Evolutionary conservation across 92 coral and sea anemone genomes (phyloP).

Genomic region (Porites lobata): DNA sequence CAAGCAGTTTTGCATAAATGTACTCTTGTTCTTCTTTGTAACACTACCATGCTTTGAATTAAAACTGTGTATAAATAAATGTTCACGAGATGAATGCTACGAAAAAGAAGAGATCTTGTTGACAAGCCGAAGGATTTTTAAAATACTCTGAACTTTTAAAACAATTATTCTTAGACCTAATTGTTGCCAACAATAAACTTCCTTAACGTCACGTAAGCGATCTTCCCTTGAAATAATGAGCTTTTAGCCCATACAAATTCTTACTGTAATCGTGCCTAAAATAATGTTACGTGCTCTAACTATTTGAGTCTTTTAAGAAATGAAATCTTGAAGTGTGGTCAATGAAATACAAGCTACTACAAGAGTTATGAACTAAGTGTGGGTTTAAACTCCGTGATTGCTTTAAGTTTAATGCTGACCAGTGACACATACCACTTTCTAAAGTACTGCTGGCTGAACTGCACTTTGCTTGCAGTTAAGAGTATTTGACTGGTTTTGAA

Average conservation of each 20-base stretch:
- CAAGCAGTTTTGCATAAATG: background rate
- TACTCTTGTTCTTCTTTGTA: background rate
- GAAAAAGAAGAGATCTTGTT: background rate
- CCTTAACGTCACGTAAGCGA: background rate
- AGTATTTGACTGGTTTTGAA: too few species aligned
- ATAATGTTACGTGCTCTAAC: background rate
- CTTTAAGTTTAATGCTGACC: too few species aligned
- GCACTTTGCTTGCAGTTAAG: too few species aligned
- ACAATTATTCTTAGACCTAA: background rate
- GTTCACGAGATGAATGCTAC: background rate
- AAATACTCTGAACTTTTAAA: background rate
- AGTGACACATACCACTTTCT: too few species aligned
- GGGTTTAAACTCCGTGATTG: too few species aligned
- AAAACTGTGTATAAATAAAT: constrained; percentile 15
- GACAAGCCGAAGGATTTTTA: background rate
- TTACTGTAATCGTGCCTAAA: too few species aligned
- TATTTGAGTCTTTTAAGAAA: background rate
- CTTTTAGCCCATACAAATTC: background rate
- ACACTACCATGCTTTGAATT: background rate
- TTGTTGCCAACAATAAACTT: background rate
- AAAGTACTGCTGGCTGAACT: too few species aligned
- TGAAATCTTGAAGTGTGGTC: background rate
- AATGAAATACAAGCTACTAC: too few species aligned
- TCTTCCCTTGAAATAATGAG: background rate
- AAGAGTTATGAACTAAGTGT: too few species aligned